Evolutionary conservation across 1,140 invertebrate species (phyloP), one percentile per base, ranked within the genome.

Genomic region (Latrodectus geometricus): DNA sequence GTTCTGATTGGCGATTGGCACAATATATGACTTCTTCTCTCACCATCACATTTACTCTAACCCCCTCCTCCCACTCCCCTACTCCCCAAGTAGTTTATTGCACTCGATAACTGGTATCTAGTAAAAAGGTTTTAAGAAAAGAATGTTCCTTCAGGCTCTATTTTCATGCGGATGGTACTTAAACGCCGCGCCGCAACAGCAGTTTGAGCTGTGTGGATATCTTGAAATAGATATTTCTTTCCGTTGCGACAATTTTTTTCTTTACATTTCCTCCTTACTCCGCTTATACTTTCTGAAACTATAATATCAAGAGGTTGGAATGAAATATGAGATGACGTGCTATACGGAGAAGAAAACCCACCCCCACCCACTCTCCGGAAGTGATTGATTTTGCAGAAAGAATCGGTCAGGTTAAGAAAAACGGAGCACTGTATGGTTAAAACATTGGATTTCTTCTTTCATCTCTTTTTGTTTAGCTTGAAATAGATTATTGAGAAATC

Each of bases 191-290:
- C 56, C 56, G 35, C 65, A 9, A 65, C 68, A 68, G 65, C 82
- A 75, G 82, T 75, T 68, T 65, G 70, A 75, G 17, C 54, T 11
- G 54, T 49, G 73, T 70, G 61, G 73, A 84, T 84, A 84, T 76
- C 72, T 68, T 35, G 82, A 68, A 84, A 84, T 84, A 84, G 48
- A 84, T 84, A 84, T 84, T 84, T 84, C 82, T 75, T 84, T 56
- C 61, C 23, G 74, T 70, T 84, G 68, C 82, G 61, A 23, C 56
- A 68, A 66, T 84, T 73, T 73, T 73, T 49, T 15, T 48, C 12
- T 35, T 61, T 14, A 14, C 68, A 61, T 61, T 81, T 81, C 69
- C 70, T 52, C 52, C 15, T 56, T 35, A 9, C 23, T n/a, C 69
- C 78, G 66, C 52, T 65, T 74, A 83, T 74, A 65, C 74, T 76